Evolutionary conservation across 1,140 invertebrate species (phyloP).

Genomic region (Plodia interpunctella): DNA sequence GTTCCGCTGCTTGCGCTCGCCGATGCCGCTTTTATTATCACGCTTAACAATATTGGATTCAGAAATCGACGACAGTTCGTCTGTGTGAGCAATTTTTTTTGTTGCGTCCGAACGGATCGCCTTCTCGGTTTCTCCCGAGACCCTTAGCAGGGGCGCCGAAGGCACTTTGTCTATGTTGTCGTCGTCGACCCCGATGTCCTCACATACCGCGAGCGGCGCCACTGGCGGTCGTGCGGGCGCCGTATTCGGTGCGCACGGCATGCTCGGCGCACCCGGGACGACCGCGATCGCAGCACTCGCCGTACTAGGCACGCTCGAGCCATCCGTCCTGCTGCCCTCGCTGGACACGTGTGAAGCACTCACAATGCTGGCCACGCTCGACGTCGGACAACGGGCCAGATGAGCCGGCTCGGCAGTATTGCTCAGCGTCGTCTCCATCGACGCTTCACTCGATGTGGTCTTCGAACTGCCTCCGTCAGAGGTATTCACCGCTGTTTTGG

Average conservation of each 20-base stretch:
- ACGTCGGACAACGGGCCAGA: slow-evolving; percentile 26
- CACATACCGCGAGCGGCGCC: slow-evolving; percentile 81
- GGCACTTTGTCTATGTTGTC: slow-evolving; percentile 74
- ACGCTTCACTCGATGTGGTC: slow-evolving; percentile 1
- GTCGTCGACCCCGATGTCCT: slow-evolving; percentile 81
- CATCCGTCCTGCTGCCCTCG: slow-evolving; percentile 59
- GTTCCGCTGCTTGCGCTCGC: slow-evolving; percentile 80
- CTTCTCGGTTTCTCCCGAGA: slow-evolving; percentile 47
- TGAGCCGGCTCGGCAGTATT: slow-evolving; percentile 10
- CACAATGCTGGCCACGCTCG: slow-evolving; percentile 69
- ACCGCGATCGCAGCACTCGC: slow-evolving; percentile 24
- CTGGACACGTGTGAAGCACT: slow-evolving; percentile 40
- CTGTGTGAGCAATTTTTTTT: slow-evolving; percentile 56
- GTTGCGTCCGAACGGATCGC: slow-evolving; percentile 48
- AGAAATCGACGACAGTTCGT: slow-evolving; percentile 55
- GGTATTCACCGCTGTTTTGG: background rate
- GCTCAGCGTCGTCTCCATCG: slow-evolving; percentile 12
- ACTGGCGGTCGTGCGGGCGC: slow-evolving; percentile 55
- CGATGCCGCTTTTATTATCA: slow-evolving; percentile 59
- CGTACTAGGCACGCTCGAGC: slow-evolving; percentile 68
- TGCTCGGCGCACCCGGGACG: slow-evolving; percentile 74
- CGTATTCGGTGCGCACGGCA: slow-evolving; percentile 49
- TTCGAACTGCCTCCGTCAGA: background rate
- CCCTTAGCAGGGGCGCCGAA: slow-evolving; percentile 49
- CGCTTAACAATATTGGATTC: slow-evolving; percentile 68